A percentile compares a stretch with the other conserved stretches of the same genome.
Conservation (phyloP, 1,140 invertebrate species). For the Drosophila kurseongensis region DNA sequence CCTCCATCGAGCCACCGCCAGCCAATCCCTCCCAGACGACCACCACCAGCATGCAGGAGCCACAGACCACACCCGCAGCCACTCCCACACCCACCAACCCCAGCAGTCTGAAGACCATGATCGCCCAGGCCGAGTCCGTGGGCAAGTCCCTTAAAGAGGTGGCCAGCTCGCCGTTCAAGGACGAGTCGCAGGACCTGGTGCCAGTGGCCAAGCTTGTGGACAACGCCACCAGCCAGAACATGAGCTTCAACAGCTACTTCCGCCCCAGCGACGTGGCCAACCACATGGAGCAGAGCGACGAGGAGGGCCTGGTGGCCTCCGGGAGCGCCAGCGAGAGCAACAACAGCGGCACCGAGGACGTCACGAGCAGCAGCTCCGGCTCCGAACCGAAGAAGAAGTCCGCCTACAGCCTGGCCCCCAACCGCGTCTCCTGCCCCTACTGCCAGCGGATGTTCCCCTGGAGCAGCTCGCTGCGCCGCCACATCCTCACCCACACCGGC, state of each 20-base stretch:
- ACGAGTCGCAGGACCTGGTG: conserved; percentile 88
- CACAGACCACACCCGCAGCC: not conserved
- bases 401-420: conserved; percentile 97
- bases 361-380: conserved; percentile 83
- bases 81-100: conserved; percentile 11
- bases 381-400: conserved; percentile 90
- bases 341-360: conserved; percentile 91
- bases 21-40: not conserved
- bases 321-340: conserved; percentile 91
- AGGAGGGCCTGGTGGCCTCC: conserved; percentile 90
- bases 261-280: conserved; percentile 84
- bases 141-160: conserved; percentile 80
- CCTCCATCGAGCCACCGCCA: not conserved
- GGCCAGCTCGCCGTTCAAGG: conserved; percentile 82
- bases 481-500: conserved; percentile 97
- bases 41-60: conserved; percentile 13
- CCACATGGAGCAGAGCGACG: conserved; percentile 87
- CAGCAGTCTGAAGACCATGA: conserved; percentile 68
- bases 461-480: conserved; percentile 96
- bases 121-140: conserved; percentile 79
- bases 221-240: conserved; percentile 90
- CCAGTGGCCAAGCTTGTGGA: conserved; percentile 91
- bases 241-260: conserved; percentile 87
- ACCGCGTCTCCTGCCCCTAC: conserved; percentile 95
- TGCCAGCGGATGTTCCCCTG: conserved; percentile 97